A percentile compares a stretch with the other conserved stretches of the same genome.
Evolutionary conservation across 2,113 vertebrate species (phyloP).

Genomic region (Tonatia bakeri): DNA sequence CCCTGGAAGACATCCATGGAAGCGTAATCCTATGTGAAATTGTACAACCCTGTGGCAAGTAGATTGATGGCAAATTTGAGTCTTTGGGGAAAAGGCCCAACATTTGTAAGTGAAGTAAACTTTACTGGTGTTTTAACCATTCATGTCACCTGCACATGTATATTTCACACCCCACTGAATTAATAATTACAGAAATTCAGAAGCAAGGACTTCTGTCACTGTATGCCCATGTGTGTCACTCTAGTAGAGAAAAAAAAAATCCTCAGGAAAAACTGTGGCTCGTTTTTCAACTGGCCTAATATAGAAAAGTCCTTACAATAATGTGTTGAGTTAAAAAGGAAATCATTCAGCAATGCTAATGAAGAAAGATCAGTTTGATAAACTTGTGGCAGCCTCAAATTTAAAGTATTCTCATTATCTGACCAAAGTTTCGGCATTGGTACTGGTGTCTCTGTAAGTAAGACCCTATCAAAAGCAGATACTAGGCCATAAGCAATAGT

Average conservation of each 20-base stretch:
- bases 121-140: not conserved
- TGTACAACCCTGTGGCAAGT: slow-evolving; percentile 16
- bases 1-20: slow-evolving; percentile 3
- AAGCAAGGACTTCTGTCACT: not conserved
- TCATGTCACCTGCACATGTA: not conserved
- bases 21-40: not conserved
- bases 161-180: not conserved
- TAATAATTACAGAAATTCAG: not conserved
- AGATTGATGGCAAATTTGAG: slow-evolving; percentile 1
- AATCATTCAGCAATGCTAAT: not conserved
- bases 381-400: not conserved
- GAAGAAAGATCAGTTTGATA: not conserved
- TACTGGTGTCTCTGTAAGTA: not conserved
- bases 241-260: not conserved
- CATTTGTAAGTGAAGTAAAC: not conserved
- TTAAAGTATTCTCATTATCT: not conserved
- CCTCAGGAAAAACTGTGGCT: not conserved
- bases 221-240: not conserved
- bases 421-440: not conserved
- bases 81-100: not conserved
- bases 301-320: not conserved
- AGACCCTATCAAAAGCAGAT: not conserved
- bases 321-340: not conserved
- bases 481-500: not conserved
- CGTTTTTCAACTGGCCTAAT: not conserved